Conservation (phyloP, 2,113 vertebrate genomes). For the Xiphias gladius region DNA sequence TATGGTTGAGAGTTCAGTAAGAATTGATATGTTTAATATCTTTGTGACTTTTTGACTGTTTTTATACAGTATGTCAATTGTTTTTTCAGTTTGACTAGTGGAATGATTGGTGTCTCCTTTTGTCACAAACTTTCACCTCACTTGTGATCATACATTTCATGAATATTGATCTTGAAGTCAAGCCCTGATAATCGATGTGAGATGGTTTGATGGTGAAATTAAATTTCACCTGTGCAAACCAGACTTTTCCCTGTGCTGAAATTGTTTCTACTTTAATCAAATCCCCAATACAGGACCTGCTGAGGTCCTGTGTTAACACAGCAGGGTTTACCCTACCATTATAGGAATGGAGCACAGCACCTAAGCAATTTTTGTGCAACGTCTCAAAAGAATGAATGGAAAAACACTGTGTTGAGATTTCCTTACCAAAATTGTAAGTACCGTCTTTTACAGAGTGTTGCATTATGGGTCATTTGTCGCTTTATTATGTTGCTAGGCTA, state of each 20-base stretch:
- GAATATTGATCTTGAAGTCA: background rate
- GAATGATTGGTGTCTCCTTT: too few relatives aligned
- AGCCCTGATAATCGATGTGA: background rate
- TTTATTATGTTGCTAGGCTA: too few relatives aligned
- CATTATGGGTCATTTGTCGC: too few relatives aligned
- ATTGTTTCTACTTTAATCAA: slow-evolving; percentile 28
- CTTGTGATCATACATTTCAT: background rate
- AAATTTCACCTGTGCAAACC: slow-evolving; percentile 4
- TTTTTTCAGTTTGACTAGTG: background rate
- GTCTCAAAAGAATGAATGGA: too few relatives aligned
- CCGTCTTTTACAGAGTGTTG: too few relatives aligned
- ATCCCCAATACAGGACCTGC: slow-evolving; percentile 9
- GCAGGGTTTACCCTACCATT: too few relatives aligned
- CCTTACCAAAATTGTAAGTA: too few relatives aligned
- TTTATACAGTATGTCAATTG: background rate
- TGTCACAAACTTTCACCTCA: too few relatives aligned
- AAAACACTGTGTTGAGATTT: too few relatives aligned
- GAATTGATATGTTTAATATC: background rate
- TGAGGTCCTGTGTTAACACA: slow-evolving; percentile 16
- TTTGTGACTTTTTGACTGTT: too few relatives aligned
- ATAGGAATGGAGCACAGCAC: slow-evolving; percentile 3
- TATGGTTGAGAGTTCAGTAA: background rate
- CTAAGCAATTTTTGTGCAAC: too few relatives aligned
- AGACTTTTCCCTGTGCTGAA: slow-evolving; percentile 13
- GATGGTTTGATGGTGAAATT: slow-evolving; percentile 8